These are phyloP conservation scores for Musca vetustissima DNA, from an alignment of 1,140 invertebrate species.

Conservation along the genomic window DNA sequence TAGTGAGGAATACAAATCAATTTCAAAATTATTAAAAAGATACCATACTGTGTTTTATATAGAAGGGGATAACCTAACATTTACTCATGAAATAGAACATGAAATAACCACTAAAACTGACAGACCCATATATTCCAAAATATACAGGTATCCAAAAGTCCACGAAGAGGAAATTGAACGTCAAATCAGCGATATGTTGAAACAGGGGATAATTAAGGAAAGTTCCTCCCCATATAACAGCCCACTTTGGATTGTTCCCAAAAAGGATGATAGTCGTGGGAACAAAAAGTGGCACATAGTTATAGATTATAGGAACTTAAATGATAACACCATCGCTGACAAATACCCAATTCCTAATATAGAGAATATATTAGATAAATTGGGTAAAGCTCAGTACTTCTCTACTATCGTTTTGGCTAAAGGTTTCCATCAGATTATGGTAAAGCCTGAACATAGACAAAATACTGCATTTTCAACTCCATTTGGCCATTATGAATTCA, in stretches of 20 bases:
- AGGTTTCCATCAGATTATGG: neutral
- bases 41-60: neutral
- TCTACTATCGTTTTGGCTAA: constrained; percentile 15
- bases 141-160: neutral
- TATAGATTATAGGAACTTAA: constrained; percentile 44
- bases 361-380: constrained; percentile 25
- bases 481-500: neutral
- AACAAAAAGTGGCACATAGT: constrained; percentile 18
- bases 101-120: too few relatives aligned
- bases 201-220: neutral
- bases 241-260: constrained; percentile 5
- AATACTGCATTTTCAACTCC: neutral
- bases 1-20: too few relatives aligned
- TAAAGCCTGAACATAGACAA: neutral
- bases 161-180: neutral
- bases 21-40: too few relatives aligned
- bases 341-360: constrained; percentile 27
- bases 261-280: neutral
- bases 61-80: neutral
- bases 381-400: constrained; percentile 21
- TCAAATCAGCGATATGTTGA: neutral
- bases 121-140: too few relatives aligned
- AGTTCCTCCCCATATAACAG: neutral
- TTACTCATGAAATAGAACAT: neutral
- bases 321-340: constrained; percentile 21